These are phyloP conservation scores for Bambusicola thoracicus DNA, from an alignment of 2,113 vertebrate species.

Conservation along the genomic window DNA sequence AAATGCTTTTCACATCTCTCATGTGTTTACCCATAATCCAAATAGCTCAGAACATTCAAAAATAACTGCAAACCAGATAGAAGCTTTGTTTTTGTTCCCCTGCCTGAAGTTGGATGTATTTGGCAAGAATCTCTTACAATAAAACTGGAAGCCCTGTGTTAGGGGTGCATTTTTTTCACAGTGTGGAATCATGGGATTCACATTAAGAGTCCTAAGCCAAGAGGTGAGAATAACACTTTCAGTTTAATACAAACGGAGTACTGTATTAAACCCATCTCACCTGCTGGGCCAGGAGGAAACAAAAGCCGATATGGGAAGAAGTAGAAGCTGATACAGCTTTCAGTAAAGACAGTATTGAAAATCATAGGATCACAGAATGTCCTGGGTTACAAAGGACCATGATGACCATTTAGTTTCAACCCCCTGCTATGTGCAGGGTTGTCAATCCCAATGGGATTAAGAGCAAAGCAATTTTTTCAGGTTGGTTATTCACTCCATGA, in stretches of 20 bases:
- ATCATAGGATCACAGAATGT: background rate
- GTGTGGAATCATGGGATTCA: background rate
- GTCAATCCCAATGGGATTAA: background rate
- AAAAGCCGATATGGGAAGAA: background rate
- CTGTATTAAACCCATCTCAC: background rate
- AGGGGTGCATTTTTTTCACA: constrained; percentile 17
- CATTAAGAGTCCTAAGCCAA: background rate
- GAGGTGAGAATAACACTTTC: background rate
- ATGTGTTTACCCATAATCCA: constrained; percentile 46
- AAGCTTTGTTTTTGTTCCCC: background rate
- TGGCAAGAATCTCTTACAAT: constrained; percentile 15
- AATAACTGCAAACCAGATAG: background rate
- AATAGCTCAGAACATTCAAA: constrained; percentile 21
- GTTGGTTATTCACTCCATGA: background rate
- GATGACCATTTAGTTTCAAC: no score
- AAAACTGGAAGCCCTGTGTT: constrained; percentile 11
- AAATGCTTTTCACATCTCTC: background rate
- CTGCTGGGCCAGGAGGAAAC: background rate
- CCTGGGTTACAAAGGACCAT: no score
- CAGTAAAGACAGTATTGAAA: background rate
- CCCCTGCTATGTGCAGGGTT: no score
- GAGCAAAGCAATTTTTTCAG: background rate
- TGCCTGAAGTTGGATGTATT: constrained; percentile 9
- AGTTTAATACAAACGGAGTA: background rate
- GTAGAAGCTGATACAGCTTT: background rate